phyloP scores from a whole-genome alignment of 2,113 vertebrate species.

The Scolopax mira region DNA sequence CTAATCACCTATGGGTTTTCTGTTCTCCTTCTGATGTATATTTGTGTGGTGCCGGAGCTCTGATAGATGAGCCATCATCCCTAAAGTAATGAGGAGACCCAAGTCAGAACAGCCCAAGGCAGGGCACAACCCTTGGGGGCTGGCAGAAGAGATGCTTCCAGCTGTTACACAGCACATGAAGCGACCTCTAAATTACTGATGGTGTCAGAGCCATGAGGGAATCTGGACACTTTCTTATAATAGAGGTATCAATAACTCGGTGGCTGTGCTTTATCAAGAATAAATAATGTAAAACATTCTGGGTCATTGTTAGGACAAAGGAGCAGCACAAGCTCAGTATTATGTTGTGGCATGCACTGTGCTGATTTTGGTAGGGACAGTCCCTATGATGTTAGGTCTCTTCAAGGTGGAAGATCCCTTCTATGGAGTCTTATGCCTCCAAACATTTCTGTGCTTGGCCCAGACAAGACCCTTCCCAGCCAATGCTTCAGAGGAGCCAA shows the following conservation, averaged over 20 bases:
- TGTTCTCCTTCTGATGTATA: not conserved
- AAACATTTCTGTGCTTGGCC: not conserved
- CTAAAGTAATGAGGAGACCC: not conserved
- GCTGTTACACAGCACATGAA: not conserved
- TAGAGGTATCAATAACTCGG: not conserved
- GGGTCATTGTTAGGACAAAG: not conserved
- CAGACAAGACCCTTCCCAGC: not conserved
- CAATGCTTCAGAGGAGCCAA: not conserved
- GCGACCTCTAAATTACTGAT: not conserved
- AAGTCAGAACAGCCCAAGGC: not conserved
- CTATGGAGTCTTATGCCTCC: not conserved
- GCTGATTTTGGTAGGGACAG: not conserved
- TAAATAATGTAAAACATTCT: not conserved
- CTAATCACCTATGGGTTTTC: not conserved
- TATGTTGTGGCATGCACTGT: not conserved
- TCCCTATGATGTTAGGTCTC: not conserved
- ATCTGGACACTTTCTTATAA: not conserved
- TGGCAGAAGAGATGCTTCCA: not conserved
- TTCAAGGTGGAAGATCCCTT: not conserved
- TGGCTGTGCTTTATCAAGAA: not conserved
- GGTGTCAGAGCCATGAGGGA: not conserved
- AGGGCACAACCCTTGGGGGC: not conserved
- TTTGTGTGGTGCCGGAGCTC: not conserved
- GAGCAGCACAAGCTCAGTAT: not conserved
- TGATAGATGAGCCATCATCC: not conserved